Base-by-base conservation (phyloP, 2,113 vertebrate genomes). In the Sylvia atricapilla region DNA sequence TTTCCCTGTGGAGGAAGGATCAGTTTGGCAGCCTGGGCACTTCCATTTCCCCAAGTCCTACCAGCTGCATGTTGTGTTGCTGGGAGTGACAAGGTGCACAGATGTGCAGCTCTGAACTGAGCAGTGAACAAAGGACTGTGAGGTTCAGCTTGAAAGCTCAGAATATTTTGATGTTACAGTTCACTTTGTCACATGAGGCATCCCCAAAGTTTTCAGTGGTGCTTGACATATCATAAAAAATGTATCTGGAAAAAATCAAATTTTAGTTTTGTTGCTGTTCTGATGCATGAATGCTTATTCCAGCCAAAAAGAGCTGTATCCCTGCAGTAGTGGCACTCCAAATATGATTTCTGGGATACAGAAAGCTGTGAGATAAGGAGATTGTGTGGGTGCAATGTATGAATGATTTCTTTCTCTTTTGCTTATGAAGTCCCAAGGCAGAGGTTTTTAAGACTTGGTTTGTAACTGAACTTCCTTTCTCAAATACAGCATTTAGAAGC, bases 391-490 rank as follows among this genome's bases (percentile, higher is more conserved):
- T 68, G 41, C 37, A 72, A 46, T 11, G 13, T 47, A 78, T 50
- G 25, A 87, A 74, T 18, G 11, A 47, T 81, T 90, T 92, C 24
- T 67, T 81, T 74, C n/a, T 35, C 35, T 67, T 86, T 76, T 50
- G 56, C 31, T 93, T n/a, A 50, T 2, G 13, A 85, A 85, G 67
- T 93, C 89, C 67, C 66, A 89, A 85, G 62, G 21, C 67, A 93
- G 63, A 87, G 23, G 31, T 41, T 79, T 37, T 44, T 75, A 79
- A 68, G 30, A 23, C 8, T 63, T 49, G 46, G 41, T 73, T 58
- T 92, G 82, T 73, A 93, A 89, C 60, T 52, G 66, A 94, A 53
- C 77, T 87, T 92, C 52, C 84, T 82, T 72, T 91, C 77, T 86
- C 83, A 88, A 70, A 77, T 59, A 58, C 15, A 80, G 55, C 43